Conservation (phyloP, 2,888 invertebrate genomes). For the Drosophila pseudotalamancana region DNA sequence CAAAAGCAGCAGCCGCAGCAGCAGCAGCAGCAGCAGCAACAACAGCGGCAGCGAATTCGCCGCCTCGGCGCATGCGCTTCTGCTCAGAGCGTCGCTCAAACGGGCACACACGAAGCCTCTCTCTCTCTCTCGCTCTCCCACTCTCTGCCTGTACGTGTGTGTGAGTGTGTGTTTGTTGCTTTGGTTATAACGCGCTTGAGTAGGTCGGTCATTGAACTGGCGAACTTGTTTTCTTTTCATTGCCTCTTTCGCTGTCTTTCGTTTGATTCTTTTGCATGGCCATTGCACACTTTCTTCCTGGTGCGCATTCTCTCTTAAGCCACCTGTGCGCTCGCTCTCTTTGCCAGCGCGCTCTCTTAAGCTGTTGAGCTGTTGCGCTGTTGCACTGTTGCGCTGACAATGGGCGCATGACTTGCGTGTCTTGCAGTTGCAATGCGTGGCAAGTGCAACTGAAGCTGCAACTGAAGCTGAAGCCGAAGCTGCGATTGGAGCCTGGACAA, state of each 20-base stretch:
- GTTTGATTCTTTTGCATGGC: conserved; percentile 56
- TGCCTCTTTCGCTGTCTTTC: conserved; percentile 53
- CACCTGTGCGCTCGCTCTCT: conserved; percentile 47
- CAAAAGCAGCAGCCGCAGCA: conserved; percentile 38
- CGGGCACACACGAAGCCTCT: conserved; percentile 42
- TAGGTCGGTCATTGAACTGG: conserved; percentile 85
- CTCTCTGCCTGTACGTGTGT: conserved; percentile 15
- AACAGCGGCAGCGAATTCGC: conserved; percentile 12
- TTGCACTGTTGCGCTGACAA: neutral
- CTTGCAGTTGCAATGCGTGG: conserved; percentile 44
- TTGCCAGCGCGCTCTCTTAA: conserved; percentile 12
- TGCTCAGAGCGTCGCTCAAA: conserved; percentile 55
- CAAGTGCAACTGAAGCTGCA: conserved; percentile 42
- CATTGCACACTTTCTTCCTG: conserved; percentile 76
- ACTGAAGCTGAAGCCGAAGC: neutral
- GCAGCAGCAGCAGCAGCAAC: conserved; percentile 6
- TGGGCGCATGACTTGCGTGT: conserved; percentile 47
- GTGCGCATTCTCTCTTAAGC: conserved; percentile 54
- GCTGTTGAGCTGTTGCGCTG: neutral
- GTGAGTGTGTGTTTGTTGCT: conserved; percentile 47
- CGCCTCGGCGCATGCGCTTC: conserved; percentile 64
- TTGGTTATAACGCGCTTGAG: conserved; percentile 83
- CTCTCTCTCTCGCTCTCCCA: conserved; percentile 13
- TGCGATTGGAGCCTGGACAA: conserved; percentile 24
- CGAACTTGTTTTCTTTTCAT: conserved; percentile 82